Evolutionary conservation across 2,888 invertebrate species (phyloP), one percentile per base, ranked within the genome.

Genomic region (Adineta ricciae): DNA sequence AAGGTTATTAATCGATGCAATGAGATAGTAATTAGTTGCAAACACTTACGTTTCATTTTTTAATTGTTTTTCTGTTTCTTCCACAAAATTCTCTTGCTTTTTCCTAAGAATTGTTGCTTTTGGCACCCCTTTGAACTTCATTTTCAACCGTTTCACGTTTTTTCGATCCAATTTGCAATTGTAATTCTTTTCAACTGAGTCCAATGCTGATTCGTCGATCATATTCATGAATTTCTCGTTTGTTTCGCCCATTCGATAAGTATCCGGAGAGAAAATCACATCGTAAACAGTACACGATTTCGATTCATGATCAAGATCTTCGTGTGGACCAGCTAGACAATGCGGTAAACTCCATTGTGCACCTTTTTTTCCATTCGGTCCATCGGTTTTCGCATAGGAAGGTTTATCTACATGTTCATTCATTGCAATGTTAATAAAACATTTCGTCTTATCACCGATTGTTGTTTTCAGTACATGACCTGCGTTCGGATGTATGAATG

Each of bases 401-500:
- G 96, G 95, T 89, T 94, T 94, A 36, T 91, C 93, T 84, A 96
- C 93, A 88, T 93, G 93, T 83, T 94, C 93, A 89, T 94, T 95
- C 87, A 93, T 93, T 89, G 96, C 94, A 88, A 97, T 93, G 90
- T 97, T 97, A 83, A 97, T 93, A 90, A 96, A 97, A 85, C 94
- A 94, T 83, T 85, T 86, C 9, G 49, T 86, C 11, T 54, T 52
- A 27, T 95, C 95, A 90, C 95, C 93, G 14, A 89, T 87, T 14
- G 87, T 88, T 19, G 96, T 95, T 92, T 96, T 96, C 87, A 97
- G 93, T 89, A 96, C 96, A 93, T 96, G 96, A 89, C 95, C 95
- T 86, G 95, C 94, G 88, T 93, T 93, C 2, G 96, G 96, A 91
- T 96, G 94, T 87, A 97, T 93, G 91, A 97, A 97, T 88, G 93